Evolutionary conservation across 2,113 vertebrate genomes (phyloP).

Genomic region (Ptyas mucosa): DNA sequence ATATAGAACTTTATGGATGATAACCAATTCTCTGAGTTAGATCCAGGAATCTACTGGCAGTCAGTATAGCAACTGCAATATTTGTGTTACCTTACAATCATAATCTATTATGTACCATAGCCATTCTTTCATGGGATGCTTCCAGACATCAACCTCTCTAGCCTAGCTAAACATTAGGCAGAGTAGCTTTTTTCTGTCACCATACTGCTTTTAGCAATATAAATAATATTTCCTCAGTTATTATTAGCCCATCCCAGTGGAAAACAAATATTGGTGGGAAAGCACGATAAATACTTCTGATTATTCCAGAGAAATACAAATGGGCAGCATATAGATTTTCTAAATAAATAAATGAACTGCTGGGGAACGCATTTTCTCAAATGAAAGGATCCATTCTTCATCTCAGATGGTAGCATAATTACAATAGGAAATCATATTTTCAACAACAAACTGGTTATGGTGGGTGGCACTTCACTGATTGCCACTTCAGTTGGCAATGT

Average conservation of each 20-base stretch:
- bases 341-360: neutral
- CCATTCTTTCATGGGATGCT: too few relatives aligned
- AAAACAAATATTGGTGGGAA: too few relatives aligned
- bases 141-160: too few relatives aligned
- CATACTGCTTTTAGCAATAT: neutral
- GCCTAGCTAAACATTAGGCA: too few relatives aligned
- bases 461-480: neutral
- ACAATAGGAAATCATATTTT: neutral
- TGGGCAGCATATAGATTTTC: neutral
- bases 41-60: too few relatives aligned
- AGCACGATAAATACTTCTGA: neutral
- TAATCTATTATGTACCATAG: too few relatives aligned
- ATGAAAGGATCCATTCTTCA: neutral
- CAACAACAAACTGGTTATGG: neutral
- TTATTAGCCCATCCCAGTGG: neutral
- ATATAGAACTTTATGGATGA: too few relatives aligned
- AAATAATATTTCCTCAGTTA: neutral
- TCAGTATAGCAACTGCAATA: too few relatives aligned
- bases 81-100: too few relatives aligned
- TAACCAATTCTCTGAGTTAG: too few relatives aligned
- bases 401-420: neutral
- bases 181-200: neutral
- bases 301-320: neutral
- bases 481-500: neutral
- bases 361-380: neutral